phyloP scores from a whole-genome alignment of 2,113 vertebrate species.

The Cochlearius cochlearius region DNA sequence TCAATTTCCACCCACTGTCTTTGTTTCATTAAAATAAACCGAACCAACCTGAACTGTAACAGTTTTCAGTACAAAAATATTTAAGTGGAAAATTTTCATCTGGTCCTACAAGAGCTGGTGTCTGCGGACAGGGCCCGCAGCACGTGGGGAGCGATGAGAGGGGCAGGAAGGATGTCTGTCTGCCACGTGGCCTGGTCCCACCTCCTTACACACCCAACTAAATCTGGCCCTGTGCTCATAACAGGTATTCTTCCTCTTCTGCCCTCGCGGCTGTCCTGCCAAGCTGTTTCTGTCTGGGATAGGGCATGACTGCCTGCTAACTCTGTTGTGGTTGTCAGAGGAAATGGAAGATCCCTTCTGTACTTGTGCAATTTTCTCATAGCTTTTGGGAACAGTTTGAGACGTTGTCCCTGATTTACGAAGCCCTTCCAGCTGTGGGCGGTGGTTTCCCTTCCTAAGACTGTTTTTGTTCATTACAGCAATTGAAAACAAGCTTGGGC shows the following conservation, averaged over 20 bases:
- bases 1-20: background rate
- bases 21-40: background rate
- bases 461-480: background rate
- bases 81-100: background rate
- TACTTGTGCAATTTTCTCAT: background rate
- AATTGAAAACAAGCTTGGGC: background rate
- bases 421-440: background rate
- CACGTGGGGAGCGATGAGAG: accelerated
- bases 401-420: background rate
- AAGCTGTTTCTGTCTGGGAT: background rate
- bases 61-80: background rate
- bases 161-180: background rate
- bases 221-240: background rate
- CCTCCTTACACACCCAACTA: background rate
- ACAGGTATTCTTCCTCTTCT: background rate
- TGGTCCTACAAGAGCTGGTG: background rate
- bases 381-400: background rate
- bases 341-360: background rate
- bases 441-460: background rate
- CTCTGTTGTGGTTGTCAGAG: background rate
- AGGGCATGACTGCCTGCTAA: background rate
- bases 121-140: background rate
- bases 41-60: background rate
- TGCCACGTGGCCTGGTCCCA: background rate
- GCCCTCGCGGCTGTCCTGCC: background rate